These are phyloP conservation scores for Lepus europaeus DNA, from an alignment of 2,113 vertebrate species.

Conservation along the genomic window DNA sequence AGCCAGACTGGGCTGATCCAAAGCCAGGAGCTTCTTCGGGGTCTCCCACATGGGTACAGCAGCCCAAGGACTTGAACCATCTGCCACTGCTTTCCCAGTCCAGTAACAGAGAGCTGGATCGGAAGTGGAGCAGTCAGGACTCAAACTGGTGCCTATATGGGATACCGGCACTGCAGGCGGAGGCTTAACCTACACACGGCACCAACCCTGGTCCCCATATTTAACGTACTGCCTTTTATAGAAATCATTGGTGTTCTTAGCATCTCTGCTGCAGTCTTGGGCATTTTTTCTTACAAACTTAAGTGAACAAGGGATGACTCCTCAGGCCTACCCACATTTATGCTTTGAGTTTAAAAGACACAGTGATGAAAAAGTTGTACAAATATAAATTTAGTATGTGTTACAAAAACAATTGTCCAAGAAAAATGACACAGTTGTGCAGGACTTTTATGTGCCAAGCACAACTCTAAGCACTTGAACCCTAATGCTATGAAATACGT, in stretches of 20 bases:
- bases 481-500: neutral
- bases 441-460: neutral
- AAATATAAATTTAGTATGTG: conserved; percentile 2
- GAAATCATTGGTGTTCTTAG: conserved; percentile 16
- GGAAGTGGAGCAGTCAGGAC: no score
- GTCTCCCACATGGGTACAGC: no score
- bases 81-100: no score
- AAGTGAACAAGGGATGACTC: neutral
- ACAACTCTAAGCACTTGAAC: conserved; percentile 26
- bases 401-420: neutral
- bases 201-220: neutral
- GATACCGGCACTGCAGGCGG: no score
- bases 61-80: no score
- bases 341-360: neutral
- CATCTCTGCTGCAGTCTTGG: neutral
- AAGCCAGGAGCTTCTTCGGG: no score
- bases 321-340: neutral
- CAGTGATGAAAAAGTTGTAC: neutral
- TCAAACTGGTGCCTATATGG: no score
- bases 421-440: neutral
- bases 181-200: no score
- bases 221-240: neutral
- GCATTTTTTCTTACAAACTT: conserved; percentile 39
- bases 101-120: no score
- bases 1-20: no score